Evolutionary conservation across 2,888 invertebrate species (phyloP).

Genomic region (Eupithecia vulgata): DNA sequence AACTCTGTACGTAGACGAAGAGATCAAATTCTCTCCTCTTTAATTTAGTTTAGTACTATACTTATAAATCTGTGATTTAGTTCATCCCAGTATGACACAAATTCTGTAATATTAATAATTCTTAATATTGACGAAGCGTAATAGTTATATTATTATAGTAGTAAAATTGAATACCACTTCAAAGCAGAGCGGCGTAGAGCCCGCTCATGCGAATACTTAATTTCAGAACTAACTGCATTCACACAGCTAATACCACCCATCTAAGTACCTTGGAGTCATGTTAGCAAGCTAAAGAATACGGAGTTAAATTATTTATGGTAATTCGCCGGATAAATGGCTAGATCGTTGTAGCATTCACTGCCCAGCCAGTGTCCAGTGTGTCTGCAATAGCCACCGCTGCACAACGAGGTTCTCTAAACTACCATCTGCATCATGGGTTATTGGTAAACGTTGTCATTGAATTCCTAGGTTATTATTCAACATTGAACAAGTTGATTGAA

Average conservation of each 20-base stretch:
- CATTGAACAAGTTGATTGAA: no score
- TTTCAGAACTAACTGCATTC: slow-evolving; percentile 12
- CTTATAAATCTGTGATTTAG: no score
- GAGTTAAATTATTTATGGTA: neutral
- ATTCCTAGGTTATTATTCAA: no score
- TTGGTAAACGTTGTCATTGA: no score
- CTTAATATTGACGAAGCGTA: neutral
- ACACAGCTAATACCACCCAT: neutral
- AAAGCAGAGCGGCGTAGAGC: neutral
- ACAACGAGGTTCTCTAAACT: no score
- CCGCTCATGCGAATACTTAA: neutral
- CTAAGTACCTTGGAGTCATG: neutral
- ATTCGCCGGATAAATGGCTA: no score
- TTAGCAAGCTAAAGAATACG: neutral
- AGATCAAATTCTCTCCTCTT: neutral
- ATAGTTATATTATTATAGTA: neutral
- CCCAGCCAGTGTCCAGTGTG: no score
- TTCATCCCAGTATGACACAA: neutral
- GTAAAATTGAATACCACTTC: neutral
- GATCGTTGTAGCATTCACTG: no score
- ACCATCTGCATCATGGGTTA: no score
- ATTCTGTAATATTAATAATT: neutral
- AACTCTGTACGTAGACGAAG: neutral
- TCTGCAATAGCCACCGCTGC: no score
- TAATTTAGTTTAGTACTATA: no score